Evolutionary conservation across 1,140 invertebrate species (phyloP), one percentile per base, ranked within the genome.

Genomic region (Lordiphosa clarofinis): DNA sequence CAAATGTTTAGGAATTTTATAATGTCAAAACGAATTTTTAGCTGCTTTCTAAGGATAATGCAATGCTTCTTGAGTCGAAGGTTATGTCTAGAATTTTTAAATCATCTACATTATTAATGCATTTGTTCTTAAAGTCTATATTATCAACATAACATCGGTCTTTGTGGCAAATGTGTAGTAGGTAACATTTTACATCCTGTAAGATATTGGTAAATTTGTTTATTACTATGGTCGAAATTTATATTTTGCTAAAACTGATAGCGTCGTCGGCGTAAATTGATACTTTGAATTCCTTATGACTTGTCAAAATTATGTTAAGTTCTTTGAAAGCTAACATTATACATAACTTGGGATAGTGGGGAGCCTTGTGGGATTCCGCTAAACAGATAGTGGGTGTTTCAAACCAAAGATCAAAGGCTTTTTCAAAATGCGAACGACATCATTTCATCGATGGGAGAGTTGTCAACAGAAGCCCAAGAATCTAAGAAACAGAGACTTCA

Each of bases 311-410:
- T 11, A n/a, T 57, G 12, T 35, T 56, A 35, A 63, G 24, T 31
- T 63, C 28, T 39, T 64, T 42, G 43, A 64, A 63, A 10, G 60
- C 60, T 33, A 64, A 58, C 19, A 53, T 58, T n/a, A n/a, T 58
- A 64, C 4, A 64, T 24, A 12, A 58, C 56, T 24, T 58, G 55
- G 28, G 61, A 64, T 4, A 64, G 36, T 24, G 61, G 61, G 19
- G 61, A 64, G 15, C 61, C 55, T 35, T 64, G 60, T 28, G 60
- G 53, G 21, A 63, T 56, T 3, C 56, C 56, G 28, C 59, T 65
- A 10, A 36, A 49, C 2, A 66, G 38, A 19, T 33, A 11, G 33
- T 48, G 28, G 9, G 33, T 43, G 39, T 21, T 21, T 3, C 56
- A 66, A 31, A 33, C 8, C 35, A 24, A 38, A 28, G 50, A 54